Conservation (phyloP, 2,888 invertebrate genomes). For the Thera obeliscata region DNA sequence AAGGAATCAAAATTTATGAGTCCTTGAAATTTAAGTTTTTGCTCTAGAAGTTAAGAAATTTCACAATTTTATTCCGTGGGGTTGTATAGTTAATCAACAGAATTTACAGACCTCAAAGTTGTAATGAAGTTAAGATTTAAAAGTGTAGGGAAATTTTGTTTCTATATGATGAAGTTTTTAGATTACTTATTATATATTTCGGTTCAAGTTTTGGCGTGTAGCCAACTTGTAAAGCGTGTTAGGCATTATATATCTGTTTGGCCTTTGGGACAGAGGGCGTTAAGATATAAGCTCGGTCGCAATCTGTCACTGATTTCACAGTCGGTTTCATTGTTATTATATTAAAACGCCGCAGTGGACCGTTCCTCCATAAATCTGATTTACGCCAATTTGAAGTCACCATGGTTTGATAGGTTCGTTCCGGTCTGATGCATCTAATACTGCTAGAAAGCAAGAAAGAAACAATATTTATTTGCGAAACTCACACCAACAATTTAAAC, state of each 20-base stretch:
- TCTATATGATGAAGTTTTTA: constrained; percentile 11
- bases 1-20: too few species aligned
- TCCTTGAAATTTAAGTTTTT: too few species aligned
- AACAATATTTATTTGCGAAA: background rate
- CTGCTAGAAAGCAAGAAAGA: background rate
- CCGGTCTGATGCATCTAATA: background rate
- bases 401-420: constrained; percentile 12
- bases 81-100: background rate
- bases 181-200: constrained; percentile 16
- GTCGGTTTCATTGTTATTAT: constrained; percentile 52
- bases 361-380: constrained; percentile 19
- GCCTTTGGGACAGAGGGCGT: constrained; percentile 35
- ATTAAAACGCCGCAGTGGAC: constrained; percentile 40
- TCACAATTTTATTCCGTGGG: constrained; percentile 1
- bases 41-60: background rate
- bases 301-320: constrained; percentile 57
- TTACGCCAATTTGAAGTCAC: constrained; percentile 15
- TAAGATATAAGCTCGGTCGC: constrained; percentile 34
- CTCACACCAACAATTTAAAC: too few species aligned
- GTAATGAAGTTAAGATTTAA: constrained; percentile 13
- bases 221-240: constrained; percentile 39
- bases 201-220: constrained; percentile 30
- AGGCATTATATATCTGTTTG: constrained; percentile 34
- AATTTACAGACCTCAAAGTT: constrained; percentile 15
- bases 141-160: constrained; percentile 7